These are phyloP conservation scores for Fragariocoptes setiger DNA, from an alignment of 1,140 invertebrate species.

Conservation along the genomic window DNA sequence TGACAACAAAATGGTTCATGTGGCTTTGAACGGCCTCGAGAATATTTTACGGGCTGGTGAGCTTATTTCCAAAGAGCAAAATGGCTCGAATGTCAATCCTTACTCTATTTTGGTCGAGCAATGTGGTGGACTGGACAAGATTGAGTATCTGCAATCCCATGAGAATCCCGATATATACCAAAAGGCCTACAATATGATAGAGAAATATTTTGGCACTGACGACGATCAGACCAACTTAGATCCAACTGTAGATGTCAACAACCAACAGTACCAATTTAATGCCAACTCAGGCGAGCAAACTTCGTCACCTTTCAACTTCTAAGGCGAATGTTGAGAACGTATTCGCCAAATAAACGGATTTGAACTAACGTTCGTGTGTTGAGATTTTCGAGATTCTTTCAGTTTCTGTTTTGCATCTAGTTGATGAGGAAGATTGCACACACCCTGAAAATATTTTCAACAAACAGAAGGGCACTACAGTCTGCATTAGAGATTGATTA, in stretches of 20 bases:
- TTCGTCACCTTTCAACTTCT: constrained; percentile 15
- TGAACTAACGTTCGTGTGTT: no score
- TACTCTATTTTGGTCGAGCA: constrained; percentile 76
- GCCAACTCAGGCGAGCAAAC: constrained; percentile 11
- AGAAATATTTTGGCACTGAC: constrained; percentile 67
- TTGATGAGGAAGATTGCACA: no score
- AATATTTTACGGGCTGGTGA: constrained; percentile 78
- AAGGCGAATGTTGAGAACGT: no score
- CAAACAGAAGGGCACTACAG: no score
- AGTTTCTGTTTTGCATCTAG: no score
- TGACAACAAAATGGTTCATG: constrained; percentile 86
- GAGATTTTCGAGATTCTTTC: no score
- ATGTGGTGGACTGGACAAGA: constrained; percentile 88
- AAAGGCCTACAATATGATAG: constrained; percentile 80
- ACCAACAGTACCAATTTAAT: constrained; percentile 28
- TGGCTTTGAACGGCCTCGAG: constrained; percentile 76
- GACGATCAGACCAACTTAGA: constrained; percentile 44
- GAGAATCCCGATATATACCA: constrained; percentile 86
- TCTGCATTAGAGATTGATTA: no score
- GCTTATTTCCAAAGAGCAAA: constrained; percentile 29
- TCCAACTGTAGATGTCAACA: constrained; percentile 37
- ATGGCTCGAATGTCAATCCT: constrained; percentile 36
- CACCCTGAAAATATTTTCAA: no score
- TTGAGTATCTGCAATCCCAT: constrained; percentile 81
- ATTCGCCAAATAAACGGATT: no score